These are phyloP conservation scores for Apantesis nais DNA, from an alignment of 2,888 invertebrate species.

Conservation along the genomic window DNA sequence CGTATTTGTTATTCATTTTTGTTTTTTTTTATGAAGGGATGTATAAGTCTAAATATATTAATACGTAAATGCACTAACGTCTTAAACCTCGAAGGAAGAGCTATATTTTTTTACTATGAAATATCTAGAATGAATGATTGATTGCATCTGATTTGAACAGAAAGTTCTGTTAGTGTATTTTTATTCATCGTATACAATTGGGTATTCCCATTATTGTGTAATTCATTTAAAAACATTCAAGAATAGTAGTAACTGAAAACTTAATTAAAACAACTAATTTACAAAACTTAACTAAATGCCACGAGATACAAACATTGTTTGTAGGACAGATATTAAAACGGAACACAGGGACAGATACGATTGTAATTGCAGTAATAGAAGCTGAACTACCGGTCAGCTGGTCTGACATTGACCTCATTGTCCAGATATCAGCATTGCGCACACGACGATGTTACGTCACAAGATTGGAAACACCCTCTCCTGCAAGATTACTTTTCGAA, in stretches of 20 bases:
- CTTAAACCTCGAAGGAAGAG: too few relatives aligned
- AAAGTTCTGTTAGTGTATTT: neutral
- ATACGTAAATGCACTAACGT: too few relatives aligned
- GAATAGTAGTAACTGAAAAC: neutral
- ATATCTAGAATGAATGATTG: too few relatives aligned
- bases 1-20: too few relatives aligned
- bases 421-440: constrained; percentile 68
- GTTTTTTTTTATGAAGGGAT: too few relatives aligned
- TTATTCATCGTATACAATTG: neutral
- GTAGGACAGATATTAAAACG: constrained; percentile 34
- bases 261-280: neutral
- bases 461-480: constrained; percentile 44
- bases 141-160: neutral
- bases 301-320: constrained; percentile 4
- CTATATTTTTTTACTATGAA: too few relatives aligned
- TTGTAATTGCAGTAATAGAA: constrained; percentile 57
- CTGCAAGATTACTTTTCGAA: constrained; percentile 30
- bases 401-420: constrained; percentile 77
- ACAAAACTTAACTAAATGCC: neutral
- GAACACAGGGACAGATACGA: constrained; percentile 36
- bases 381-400: constrained; percentile 65
- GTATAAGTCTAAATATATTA: too few relatives aligned
- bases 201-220: neutral
- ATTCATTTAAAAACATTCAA: neutral
- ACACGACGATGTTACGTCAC: constrained; percentile 50